These are phyloP conservation scores for Ruditapes philippinarum DNA, from an alignment of 1,140 invertebrate species.

Conservation along the genomic window DNA sequence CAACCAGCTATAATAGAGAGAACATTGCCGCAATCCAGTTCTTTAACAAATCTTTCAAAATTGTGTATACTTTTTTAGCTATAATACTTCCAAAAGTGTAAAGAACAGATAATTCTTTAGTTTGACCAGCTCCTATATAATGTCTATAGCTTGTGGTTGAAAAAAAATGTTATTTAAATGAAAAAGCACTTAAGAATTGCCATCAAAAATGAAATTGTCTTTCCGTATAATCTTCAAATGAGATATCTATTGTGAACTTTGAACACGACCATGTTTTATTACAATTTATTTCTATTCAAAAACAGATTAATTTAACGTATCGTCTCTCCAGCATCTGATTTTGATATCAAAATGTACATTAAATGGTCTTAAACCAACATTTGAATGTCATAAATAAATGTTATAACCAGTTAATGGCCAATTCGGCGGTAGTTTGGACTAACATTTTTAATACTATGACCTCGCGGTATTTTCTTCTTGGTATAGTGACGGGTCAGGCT, in stretches of 20 bases:
- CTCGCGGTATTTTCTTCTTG: not conserved
- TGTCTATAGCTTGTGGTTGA: too few relatives aligned
- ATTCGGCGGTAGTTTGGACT: not conserved
- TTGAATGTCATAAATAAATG: not conserved
- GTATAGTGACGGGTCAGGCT: not conserved
- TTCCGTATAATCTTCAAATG: too few relatives aligned
- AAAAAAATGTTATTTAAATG: too few relatives aligned
- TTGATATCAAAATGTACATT: slow-evolving; percentile 14
- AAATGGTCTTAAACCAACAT: not conserved
- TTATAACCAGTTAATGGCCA: not conserved
- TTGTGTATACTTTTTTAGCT: too few relatives aligned
- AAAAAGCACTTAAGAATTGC: too few relatives aligned
- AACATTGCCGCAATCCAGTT: too few relatives aligned
- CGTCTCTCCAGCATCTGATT: slow-evolving; percentile 3
- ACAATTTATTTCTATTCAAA: not conserved
- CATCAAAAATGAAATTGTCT: too few relatives aligned
- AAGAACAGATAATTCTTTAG: too few relatives aligned
- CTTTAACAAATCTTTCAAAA: too few relatives aligned
- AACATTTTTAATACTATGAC: not conserved
- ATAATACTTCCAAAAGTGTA: too few relatives aligned
- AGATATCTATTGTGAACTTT: not conserved
- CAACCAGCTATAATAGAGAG: too few relatives aligned
- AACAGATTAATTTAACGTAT: not conserved
- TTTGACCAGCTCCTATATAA: too few relatives aligned
- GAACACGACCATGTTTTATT: not conserved